These are phyloP conservation scores for Pteronotus mesoamericanus DNA, from an alignment of 2,797 vertebrate genomes.

Conservation along the genomic window DNA sequence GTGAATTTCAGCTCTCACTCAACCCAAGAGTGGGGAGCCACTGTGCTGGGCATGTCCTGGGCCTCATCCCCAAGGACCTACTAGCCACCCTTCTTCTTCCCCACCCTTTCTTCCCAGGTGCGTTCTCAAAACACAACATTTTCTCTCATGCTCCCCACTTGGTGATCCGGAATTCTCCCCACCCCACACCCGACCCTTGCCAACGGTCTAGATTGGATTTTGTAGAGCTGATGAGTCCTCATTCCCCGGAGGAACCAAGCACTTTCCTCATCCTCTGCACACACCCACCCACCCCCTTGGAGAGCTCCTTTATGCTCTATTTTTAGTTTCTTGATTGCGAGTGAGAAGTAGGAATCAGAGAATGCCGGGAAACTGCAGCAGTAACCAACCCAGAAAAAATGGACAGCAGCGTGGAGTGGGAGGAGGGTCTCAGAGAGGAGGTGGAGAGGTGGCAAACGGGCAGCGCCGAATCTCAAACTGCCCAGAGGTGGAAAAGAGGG, in stretches of 20 bases:
- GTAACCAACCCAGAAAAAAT: slow-evolving; percentile 27
- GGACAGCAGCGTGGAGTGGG: neutral
- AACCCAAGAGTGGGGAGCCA: no score
- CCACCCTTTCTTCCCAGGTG: neutral
- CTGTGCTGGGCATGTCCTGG: neutral
- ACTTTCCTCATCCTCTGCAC: slow-evolving; percentile 24
- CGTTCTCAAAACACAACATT: neutral
- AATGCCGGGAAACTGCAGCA: slow-evolving; percentile 1
- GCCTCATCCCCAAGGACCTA: neutral
- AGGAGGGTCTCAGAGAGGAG: neutral
- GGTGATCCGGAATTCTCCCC: neutral
- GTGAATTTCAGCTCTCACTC: neutral
- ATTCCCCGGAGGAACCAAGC: slow-evolving; percentile 26
- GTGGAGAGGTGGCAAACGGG: no score
- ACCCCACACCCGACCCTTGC: neutral
- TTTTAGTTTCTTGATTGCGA: slow-evolving; percentile 76
- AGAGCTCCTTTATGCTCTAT: slow-evolving; percentile 67
- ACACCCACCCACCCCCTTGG: neutral
- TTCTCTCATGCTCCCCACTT: neutral
- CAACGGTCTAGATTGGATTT: slow-evolving; percentile 37
- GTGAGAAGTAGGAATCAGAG: slow-evolving; percentile 59
- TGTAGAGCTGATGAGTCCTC: slow-evolving; percentile 41
- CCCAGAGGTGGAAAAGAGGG: neutral
- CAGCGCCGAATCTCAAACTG: neutral
- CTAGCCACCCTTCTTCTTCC: neutral